These are phyloP conservation scores for Nomada lathburiana DNA, from an alignment of 2,888 invertebrate species.

Conservation along the genomic window DNA sequence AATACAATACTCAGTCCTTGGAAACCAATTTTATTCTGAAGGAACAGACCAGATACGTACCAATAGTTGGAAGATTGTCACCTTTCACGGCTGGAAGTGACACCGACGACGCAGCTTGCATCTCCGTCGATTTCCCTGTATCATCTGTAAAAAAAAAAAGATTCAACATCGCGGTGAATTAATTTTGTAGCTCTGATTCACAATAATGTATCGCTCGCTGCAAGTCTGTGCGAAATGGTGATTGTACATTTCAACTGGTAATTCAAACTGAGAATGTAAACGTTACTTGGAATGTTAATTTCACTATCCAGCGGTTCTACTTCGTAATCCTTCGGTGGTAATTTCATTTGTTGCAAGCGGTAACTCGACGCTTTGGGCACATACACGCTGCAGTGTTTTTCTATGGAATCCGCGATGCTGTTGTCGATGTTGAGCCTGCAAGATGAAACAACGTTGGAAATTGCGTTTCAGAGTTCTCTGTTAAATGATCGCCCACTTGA, in stretches of 20 bases:
- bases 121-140: not conserved
- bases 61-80: not conserved
- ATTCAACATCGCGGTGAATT: not conserved
- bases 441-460: not conserved
- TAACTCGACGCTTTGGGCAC: constrained; percentile 82
- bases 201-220: too few species aligned
- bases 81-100: not conserved
- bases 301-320: constrained; percentile 82
- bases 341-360: constrained; percentile 80
- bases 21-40: not conserved
- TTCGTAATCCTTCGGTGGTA: constrained; percentile 83
- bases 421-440: constrained; percentile 84
- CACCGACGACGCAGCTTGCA: not conserved
- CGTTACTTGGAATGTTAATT: constrained; percentile 44
- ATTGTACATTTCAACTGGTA: not conserved
- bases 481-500: too few species aligned
- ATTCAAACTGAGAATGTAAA: constrained; percentile 19
- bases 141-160: not conserved
- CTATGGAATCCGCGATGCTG: constrained; percentile 82
- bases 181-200: too few species aligned
- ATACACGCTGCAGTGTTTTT: constrained; percentile 84
- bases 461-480: not conserved
- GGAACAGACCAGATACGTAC: not conserved
- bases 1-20: too few species aligned
- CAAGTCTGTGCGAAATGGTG: not conserved